These are phyloP conservation scores for Pseudococcus viburni DNA, from an alignment of 2,888 invertebrate species.

Conservation along the genomic window DNA sequence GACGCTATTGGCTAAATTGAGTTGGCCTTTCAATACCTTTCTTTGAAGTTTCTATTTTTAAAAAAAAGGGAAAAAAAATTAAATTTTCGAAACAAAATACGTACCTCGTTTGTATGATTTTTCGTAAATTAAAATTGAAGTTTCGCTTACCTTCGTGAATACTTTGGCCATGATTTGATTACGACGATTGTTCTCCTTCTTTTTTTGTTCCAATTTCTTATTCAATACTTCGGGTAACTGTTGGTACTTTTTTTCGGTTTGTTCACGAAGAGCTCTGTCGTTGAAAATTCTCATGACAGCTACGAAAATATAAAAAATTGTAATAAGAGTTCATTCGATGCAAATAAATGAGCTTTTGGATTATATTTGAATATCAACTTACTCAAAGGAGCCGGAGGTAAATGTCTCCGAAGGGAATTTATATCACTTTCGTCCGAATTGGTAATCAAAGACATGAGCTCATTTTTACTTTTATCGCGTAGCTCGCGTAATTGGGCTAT, in stretches of 20 bases:
- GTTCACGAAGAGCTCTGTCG: slow-evolving; percentile 76
- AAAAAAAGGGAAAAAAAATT: slow-evolving; percentile 67
- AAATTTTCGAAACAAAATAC: no score
- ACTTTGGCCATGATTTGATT: slow-evolving; percentile 83
- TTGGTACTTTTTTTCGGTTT: slow-evolving; percentile 78
- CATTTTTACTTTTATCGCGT: slow-evolving; percentile 69
- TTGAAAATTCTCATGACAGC: slow-evolving; percentile 74
- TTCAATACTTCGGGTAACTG: slow-evolving; percentile 81
- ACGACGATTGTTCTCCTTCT: slow-evolving; percentile 77
- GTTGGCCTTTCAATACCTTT: slow-evolving; percentile 78
- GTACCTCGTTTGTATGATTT: no score
- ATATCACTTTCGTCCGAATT: slow-evolving; percentile 65
- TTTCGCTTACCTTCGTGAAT: slow-evolving; percentile 79
- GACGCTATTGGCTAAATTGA: slow-evolving; percentile 75
- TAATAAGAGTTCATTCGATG: no score
- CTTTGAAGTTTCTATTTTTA: slow-evolving; percentile 79
- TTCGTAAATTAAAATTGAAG: no score
- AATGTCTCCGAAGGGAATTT: slow-evolving; percentile 68
- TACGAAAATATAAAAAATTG: slow-evolving; percentile 69
- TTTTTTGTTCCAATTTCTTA: slow-evolving; percentile 76
- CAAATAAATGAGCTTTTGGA: background rate
- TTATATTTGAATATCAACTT: slow-evolving; percentile 66
- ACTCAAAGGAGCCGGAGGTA: slow-evolving; percentile 72
- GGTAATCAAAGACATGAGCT: slow-evolving; percentile 72
- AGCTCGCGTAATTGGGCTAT: slow-evolving; percentile 73